Evolutionary conservation across 2,113 vertebrate species (phyloP), one percentile per base, ranked within the genome.

Genomic region (Motacilla alba): DNA sequence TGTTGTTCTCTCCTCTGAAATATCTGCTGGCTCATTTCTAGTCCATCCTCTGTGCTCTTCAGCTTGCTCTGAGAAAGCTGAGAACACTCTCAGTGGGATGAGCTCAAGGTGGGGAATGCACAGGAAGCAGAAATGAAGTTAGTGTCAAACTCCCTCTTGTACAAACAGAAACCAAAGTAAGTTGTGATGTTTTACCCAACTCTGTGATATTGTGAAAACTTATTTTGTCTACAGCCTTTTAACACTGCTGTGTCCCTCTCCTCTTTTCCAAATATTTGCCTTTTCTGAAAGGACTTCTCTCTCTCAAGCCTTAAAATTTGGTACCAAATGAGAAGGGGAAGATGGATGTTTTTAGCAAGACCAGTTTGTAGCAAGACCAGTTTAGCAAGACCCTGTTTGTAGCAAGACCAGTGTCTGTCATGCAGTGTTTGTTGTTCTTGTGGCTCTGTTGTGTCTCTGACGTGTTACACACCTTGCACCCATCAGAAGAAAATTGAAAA

Each of bases 371-470:
- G n/a, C n/a, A n/a, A n/a, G n/a, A n/a, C n/a, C n/a, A n/a, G n/a
- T n/a, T n/a, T n/a, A n/a, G n/a, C n/a, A n/a, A n/a, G n/a, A n/a
- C 4, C 2, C 11, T 64, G 0, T 64, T 53, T 77, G 66, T 30
- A 76, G 50, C 46, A 49, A 78, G 46, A 26, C 4, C 52, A 20
- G 35, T 68, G 49, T 52, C 56, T 60, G 30, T 50, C 15, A 3
- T 2, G 26, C 64, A 31, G 52, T n/a, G 9, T 49, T n/a, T n/a
- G n/a, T 89, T 14, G 13, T 80, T 83, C 43, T 31, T 43, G 4
- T 58, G 63, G 50, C 23, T 52, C 49, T 58, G 19, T 49, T 13
- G 2, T 13, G 18, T 35, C 67, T 79, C 44, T 53, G 47, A 41
- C 2, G 7, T 63, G 35, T 85, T 53, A 15, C 6, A 8, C 0